Evolutionary conservation across 2,113 vertebrate genomes (phyloP).

Genomic region (Miniopterus natalensis): DNA sequence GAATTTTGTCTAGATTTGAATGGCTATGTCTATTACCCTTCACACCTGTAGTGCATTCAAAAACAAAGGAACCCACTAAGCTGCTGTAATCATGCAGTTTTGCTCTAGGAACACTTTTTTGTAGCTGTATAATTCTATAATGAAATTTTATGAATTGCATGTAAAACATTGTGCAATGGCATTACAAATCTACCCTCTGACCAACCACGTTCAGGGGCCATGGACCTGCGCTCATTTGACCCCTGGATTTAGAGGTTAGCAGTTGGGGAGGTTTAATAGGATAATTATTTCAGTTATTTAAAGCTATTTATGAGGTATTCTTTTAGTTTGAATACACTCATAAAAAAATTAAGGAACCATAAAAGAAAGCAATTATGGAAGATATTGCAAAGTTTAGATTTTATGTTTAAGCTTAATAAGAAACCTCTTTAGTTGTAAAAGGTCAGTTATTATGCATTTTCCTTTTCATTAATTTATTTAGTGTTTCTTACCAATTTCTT

Average conservation of each 20-base stretch:
- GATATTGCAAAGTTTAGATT: neutral
- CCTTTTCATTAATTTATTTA: neutral
- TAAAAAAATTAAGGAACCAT: neutral
- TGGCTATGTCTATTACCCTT: neutral
- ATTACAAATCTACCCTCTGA: accelerated
- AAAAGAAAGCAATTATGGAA: neutral
- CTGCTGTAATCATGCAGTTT: neutral
- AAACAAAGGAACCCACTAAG: neutral
- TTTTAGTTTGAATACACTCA: neutral
- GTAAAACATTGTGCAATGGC: neutral
- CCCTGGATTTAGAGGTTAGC: neutral
- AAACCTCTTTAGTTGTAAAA: neutral
- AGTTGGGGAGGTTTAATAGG: neutral
- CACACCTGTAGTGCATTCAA: neutral
- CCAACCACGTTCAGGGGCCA: neutral
- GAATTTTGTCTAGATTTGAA: neutral
- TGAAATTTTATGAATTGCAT: neutral
- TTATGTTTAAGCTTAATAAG: conserved; percentile 7
- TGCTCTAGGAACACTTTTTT: neutral
- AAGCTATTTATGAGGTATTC: neutral
- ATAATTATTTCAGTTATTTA: conserved; percentile 15
- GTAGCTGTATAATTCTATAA: neutral
- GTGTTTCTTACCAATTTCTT: neutral
- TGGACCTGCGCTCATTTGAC: neutral
- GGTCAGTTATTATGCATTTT: neutral